Percentiles rank a stretch among this genome's conserved stretches.
phyloP scores from a whole-genome alignment of 1,140 invertebrate genomes.

The Paracyclopina nana region DNA sequence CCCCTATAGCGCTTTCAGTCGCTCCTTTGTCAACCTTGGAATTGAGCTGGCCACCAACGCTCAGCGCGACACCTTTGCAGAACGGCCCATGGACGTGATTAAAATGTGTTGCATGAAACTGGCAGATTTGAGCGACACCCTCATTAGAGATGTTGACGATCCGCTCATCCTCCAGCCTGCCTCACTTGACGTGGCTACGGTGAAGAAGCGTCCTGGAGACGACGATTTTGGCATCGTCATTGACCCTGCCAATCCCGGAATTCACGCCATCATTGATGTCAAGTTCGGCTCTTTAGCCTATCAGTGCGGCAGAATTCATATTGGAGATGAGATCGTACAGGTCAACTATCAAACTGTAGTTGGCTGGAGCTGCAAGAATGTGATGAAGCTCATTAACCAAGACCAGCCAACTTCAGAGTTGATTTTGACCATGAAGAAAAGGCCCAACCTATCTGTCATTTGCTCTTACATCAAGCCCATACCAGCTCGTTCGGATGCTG shows the following conservation, averaged over 20 bases:
- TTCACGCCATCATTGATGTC: neutral
- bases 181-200: constrained; percentile 56
- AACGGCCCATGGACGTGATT: constrained; percentile 44
- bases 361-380: constrained; percentile 59
- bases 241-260: neutral
- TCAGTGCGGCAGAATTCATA: constrained; percentile 65
- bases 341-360: constrained; percentile 78
- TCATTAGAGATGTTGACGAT: constrained; percentile 65
- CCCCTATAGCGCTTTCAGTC: constrained; percentile 42
- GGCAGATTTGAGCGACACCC: constrained; percentile 53
- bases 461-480: constrained; percentile 37
- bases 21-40: constrained; percentile 47
- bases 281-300: constrained; percentile 24
- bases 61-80: constrained; percentile 62
- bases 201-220: constrained; percentile 52
- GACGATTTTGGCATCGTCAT: constrained; percentile 36
- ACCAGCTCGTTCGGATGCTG: constrained; percentile 4
- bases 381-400: constrained; percentile 51
- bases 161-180: constrained; percentile 70
- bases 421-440: constrained; percentile 55
- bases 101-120: constrained; percentile 37
- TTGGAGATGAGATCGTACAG: constrained; percentile 79
- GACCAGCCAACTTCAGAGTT: constrained; percentile 44
- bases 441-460: constrained; percentile 55
- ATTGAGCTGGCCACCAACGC: constrained; percentile 65